These are phyloP conservation scores for Matsumyia berberina DNA, from an alignment of 2,888 invertebrate species.

Conservation along the genomic window DNA sequence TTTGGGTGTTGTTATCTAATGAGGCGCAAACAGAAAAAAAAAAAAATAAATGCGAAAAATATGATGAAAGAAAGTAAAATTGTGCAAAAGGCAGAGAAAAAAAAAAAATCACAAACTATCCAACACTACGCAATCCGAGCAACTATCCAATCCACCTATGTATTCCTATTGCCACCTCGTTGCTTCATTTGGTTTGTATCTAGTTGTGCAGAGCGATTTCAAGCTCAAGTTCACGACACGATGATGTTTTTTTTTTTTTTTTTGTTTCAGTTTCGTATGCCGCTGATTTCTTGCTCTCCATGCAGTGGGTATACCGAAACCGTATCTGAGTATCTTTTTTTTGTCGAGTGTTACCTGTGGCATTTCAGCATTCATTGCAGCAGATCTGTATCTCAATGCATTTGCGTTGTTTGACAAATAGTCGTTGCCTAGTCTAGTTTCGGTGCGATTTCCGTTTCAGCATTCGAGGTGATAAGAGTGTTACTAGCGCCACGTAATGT, in stretches of 20 bases:
- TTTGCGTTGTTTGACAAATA: constrained; percentile 60
- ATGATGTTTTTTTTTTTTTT: constrained; percentile 32
- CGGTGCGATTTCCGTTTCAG: constrained; percentile 57
- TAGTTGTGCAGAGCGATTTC: constrained; percentile 55
- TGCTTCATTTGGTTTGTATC: constrained; percentile 8
- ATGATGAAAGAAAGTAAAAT: constrained; percentile 67
- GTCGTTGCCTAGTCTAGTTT: constrained; percentile 15
- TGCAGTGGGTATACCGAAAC: too few species aligned
- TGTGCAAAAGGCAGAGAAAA: constrained; percentile 35
- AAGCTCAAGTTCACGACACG: constrained; percentile 75
- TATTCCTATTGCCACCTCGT: constrained; percentile 3
- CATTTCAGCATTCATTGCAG: constrained; percentile 25
- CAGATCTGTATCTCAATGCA: constrained; percentile 56
- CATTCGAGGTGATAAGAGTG: constrained; percentile 11
- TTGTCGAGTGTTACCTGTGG: constrained; percentile 59
- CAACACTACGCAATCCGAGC: too few species aligned
- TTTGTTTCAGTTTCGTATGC: constrained; percentile 8
- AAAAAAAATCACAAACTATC: neutral
- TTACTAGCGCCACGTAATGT: constrained; percentile 40
- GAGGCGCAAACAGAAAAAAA: constrained; percentile 12
- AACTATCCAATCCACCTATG: too few species aligned
- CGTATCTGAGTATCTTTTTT: constrained; percentile 39
- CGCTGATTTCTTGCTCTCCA: constrained; percentile 13
- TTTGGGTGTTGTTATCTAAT: constrained; percentile 72
- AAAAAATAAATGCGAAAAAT: constrained; percentile 60